Conservation (phyloP, 2,888 invertebrate genomes). For the Chamaedrilus cognettii region DNA sequence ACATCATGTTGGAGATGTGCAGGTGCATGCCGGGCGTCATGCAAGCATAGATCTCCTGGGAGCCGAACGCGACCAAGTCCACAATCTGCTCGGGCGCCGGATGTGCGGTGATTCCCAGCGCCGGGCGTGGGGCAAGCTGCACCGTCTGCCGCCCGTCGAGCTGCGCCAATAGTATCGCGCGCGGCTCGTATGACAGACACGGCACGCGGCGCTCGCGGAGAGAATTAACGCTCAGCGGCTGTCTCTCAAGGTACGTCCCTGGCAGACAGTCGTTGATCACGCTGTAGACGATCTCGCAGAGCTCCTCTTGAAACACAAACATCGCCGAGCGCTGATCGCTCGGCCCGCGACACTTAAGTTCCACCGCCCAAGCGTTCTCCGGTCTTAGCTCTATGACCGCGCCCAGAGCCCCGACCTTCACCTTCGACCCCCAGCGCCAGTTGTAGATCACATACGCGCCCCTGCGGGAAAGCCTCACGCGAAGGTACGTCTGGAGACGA, state of each 20-base stretch:
- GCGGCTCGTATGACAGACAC: conserved; percentile 50
- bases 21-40: conserved; percentile 65
- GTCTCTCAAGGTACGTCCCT: conserved; percentile 69
- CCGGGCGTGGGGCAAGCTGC: conserved; percentile 26
- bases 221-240: conserved; percentile 64
- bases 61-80: conserved; percentile 63
- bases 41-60: conserved; percentile 60
- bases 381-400: conserved; percentile 67
- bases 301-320: conserved; percentile 73
- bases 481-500: conserved; percentile 68
- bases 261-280: conserved; percentile 70
- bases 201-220: conserved; percentile 32
- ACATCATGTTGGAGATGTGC: conserved; percentile 66
- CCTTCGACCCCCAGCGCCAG: conserved; percentile 73
- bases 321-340: conserved; percentile 54
- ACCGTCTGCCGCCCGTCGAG: conserved; percentile 52
- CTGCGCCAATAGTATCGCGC: conserved; percentile 60
- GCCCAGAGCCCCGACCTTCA: conserved; percentile 71
- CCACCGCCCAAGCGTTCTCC: conserved; percentile 61
- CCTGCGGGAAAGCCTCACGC: conserved; percentile 60
- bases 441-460: conserved; percentile 69
- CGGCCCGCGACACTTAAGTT: conserved; percentile 71
- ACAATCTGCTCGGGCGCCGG: conserved; percentile 62
- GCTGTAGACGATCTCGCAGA: conserved; percentile 68
- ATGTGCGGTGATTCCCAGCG: background rate